Evolutionary conservation across 2,113 vertebrate species (phyloP).

Genomic region (Lagopus leucura): DNA sequence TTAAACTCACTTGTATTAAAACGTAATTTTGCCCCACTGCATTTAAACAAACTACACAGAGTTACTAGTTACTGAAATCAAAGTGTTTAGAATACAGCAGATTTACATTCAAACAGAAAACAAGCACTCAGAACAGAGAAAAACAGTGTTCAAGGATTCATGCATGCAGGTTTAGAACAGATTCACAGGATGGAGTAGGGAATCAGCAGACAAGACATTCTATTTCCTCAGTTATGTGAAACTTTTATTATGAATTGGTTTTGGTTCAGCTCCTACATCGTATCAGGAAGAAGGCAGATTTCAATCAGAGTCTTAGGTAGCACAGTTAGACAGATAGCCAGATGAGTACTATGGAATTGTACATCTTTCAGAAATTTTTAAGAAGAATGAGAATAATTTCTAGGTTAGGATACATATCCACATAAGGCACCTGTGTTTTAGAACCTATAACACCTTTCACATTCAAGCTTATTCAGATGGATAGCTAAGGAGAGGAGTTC

Average conservation of each 20-base stretch:
- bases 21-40: neutral
- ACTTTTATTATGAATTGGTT: neutral
- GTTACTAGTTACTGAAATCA: rapidly evolving
- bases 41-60: neutral
- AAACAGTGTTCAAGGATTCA: neutral
- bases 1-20: neutral
- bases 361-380: neutral
- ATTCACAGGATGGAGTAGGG: neutral
- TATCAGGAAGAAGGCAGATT: neutral
- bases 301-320: neutral
- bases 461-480: neutral
- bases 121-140: neutral
- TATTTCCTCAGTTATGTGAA: neutral
- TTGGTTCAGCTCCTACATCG: neutral
- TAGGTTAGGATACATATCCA: neutral
- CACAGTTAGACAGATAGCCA: neutral
- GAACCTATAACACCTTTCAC: neutral
- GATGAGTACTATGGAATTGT: neutral
- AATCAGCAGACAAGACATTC: neutral
- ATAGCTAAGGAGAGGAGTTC: neutral
- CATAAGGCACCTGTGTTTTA: neutral
- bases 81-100: neutral
- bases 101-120: neutral
- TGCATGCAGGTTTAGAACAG: neutral
- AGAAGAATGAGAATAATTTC: neutral